These are phyloP conservation scores for Stylophora pistillata DNA, from an alignment of 64 coral and sea anemone genomes.

Conservation along the genomic window DNA sequence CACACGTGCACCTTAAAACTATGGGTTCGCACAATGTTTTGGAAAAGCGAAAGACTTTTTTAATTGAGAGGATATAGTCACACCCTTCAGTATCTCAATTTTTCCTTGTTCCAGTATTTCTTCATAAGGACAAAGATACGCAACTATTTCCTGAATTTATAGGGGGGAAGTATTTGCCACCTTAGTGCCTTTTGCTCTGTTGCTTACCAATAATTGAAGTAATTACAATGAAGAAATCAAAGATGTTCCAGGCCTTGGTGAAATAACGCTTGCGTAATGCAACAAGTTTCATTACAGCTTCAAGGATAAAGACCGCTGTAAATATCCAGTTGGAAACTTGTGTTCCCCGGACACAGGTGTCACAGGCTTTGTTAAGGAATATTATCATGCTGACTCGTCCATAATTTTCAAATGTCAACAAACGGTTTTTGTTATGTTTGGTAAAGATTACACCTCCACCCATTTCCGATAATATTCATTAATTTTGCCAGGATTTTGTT, in stretches of 20 bases:
- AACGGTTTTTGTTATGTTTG: not conserved
- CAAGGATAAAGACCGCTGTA: slow-evolving; percentile 74
- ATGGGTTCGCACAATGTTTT: too few relatives aligned
- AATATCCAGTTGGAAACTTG: slow-evolving; percentile 83
- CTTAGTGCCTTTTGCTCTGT: not conserved
- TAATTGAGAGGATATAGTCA: too few relatives aligned
- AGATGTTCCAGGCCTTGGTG: slow-evolving; percentile 81
- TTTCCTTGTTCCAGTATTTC: too few relatives aligned
- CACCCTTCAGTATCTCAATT: too few relatives aligned
- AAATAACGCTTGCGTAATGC: slow-evolving; percentile 84
- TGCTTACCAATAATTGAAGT: slow-evolving; percentile 79
- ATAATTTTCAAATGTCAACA: not conserved
- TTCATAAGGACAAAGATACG: too few relatives aligned
- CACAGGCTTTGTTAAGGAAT: slow-evolving; percentile 82
- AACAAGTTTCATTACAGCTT: slow-evolving; percentile 67
- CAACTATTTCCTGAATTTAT: too few relatives aligned
- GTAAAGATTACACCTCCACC: too few relatives aligned
- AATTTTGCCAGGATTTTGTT: not conserved
- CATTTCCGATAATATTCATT: not conserved
- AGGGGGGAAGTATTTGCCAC: too few relatives aligned
- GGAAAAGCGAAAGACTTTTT: too few relatives aligned
- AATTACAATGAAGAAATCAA: slow-evolving; percentile 86
- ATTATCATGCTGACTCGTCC: too few relatives aligned
- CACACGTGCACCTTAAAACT: too few relatives aligned
- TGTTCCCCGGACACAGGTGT: slow-evolving; percentile 50